Conservation (phyloP, 2,113 vertebrate genomes). For the Spea multiplicata region DNA sequence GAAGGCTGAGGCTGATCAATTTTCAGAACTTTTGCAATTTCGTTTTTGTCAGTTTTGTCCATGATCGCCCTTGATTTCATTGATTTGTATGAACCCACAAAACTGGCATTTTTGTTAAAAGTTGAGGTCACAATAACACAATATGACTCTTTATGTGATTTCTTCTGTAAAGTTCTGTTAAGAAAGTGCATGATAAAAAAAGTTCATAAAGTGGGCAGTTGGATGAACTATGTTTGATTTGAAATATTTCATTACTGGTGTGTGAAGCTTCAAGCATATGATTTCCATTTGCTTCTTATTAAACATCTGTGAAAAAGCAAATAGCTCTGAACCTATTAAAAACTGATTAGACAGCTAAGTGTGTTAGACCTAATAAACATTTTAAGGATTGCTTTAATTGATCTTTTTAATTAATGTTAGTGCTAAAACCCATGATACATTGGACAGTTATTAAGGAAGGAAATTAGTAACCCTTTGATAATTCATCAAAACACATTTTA, state of each 20-base stretch:
- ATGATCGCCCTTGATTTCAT: no score
- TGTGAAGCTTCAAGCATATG: background rate
- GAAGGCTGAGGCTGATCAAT: no score
- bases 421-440: background rate
- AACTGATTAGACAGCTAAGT: slow-evolving; percentile 15
- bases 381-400: slow-evolving; percentile 17
- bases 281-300: background rate
- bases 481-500: background rate
- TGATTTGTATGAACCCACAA: no score
- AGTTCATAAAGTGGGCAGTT: no score
- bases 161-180: no score
- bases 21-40: no score
- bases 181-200: no score
- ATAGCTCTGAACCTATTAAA: slow-evolving; percentile 3
- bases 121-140: no score
- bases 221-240: background rate
- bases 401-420: slow-evolving; percentile 16
- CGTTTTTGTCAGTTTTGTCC: no score
- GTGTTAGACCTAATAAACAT: slow-evolving; percentile 20
- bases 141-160: no score
- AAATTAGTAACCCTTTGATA: slow-evolving; percentile 7
- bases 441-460: slow-evolving; percentile 11
- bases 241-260: background rate
- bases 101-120: no score
- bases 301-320: background rate